These are phyloP conservation scores for Drosophila ezoana DNA, from an alignment of 2,888 invertebrate species.

Conservation along the genomic window DNA sequence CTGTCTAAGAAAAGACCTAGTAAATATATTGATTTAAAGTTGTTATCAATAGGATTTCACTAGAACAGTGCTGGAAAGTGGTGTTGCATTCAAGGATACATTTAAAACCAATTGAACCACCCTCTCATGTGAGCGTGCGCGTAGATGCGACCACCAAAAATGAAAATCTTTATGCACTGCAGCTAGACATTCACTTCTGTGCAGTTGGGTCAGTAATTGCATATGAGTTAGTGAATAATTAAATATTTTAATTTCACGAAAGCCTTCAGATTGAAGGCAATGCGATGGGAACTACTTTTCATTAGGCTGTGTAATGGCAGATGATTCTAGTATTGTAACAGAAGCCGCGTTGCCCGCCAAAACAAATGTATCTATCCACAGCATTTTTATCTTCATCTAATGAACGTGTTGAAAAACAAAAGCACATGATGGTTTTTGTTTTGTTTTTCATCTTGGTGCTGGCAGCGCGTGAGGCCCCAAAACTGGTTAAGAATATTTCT, in stretches of 20 bases:
- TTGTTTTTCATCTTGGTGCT: background rate
- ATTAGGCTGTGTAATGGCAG: conserved; percentile 24
- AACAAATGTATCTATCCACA: conserved; percentile 15
- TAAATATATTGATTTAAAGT: no score
- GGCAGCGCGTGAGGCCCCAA: conserved; percentile 24
- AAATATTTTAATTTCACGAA: conserved; percentile 67
- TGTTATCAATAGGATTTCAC: no score
- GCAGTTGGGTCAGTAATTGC: conserved; percentile 44
- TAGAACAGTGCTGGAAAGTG: no score
- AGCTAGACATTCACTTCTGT: conserved; percentile 38
- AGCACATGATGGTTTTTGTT: conserved; percentile 18
- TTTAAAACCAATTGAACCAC: background rate
- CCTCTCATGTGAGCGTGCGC: background rate
- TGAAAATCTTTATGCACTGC: conserved; percentile 5
- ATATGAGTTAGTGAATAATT: conserved; percentile 51
- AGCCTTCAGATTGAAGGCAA: conserved; percentile 66
- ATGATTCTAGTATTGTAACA: conserved; percentile 36
- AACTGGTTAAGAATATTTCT: conserved; percentile 41
- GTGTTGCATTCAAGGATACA: no score
- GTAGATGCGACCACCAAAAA: conserved; percentile 18
- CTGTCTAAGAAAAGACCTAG: no score
- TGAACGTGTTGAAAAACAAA: conserved; percentile 35
- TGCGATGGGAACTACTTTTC: conserved; percentile 55
- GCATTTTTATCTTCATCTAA: conserved; percentile 18
- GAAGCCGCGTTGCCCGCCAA: conserved; percentile 27